Base-by-base conservation (phyloP, 2,113 vertebrate species). In the Bothrops jararaca region DNA sequence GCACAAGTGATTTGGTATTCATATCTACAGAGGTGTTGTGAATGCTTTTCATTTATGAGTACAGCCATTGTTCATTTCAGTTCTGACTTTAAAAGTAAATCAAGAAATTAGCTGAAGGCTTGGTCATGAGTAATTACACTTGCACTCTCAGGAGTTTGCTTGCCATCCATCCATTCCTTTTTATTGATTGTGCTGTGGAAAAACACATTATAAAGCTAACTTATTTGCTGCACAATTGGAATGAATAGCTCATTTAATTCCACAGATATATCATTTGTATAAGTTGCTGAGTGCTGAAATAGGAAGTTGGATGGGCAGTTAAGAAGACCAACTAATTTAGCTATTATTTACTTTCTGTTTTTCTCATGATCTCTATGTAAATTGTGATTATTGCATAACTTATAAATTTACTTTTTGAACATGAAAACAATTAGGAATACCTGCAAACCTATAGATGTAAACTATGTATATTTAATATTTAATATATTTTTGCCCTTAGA, bases 41-140 rank as follows among this genome's bases (percentile, higher is more conserved):
- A 18, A 3, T 92, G 95, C 23, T 95, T 94, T 93, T 91, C 42
- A 95, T 94, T 94, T 94, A 92, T 57, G 89, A 69, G 80, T 11
- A 0, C 60, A 95, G 92, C 91, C 92, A 93, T 92, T 95, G 91
- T 93, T 95, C 56, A 95, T 96, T 96, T 94, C 91, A n/a, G 91
- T 94, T 96, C 45, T 5, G 48, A 93, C 92, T 1, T 86, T 86
- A 95, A 95, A 95, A 94, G 85, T 93, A 95, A 96, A 95, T 95
- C 91, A 95, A 96, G 93, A 93, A 95, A 97, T 94, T 93, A 95
- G 93, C 95, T 94, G 91, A 94, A 94, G 94, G 96, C 92, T 42
- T 89, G 89, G 91, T 95, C 91, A 91, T 94, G 95, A 95, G 85
- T 97, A 96, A 95, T 97, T 97, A 95, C 89, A 95, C 85, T 96